Base-by-base conservation (phyloP, 2,888 invertebrate genomes). In the Chymomyza procnemis region DNA sequence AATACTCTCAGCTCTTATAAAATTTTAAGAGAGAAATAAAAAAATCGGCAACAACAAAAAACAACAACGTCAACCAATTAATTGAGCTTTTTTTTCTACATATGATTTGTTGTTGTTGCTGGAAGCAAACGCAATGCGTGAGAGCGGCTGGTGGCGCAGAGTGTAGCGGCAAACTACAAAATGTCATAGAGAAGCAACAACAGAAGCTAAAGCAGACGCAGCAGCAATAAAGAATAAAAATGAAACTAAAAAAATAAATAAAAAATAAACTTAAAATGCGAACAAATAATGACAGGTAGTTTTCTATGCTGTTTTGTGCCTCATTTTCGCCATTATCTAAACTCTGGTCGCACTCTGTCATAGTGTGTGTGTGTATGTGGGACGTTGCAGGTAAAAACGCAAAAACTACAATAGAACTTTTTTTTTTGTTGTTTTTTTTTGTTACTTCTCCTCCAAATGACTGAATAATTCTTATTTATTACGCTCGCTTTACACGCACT, bases 281-380 rank as follows among this genome's bases (percentile, higher is more conserved):
- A 50, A 75, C 80, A 73, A 79, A 76, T 76, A 83, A 87, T 83
- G 83, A 80, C 87, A 87, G 83, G 85, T 82, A 87, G 87, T 87
- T 85, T 78, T 76, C 79, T 79, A 75, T 75, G 75, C 50, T n/a
- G 50, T 19, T 50, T 19, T 50, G 16, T 19, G 19, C 50, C 50
- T 50, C 50, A 18, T 19, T 50, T 50, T 19, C 19, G 50, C 50
- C 34, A 41, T 41, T 41, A 41, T 41, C 22, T 57, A 16, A 57
- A 26, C 74, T 74, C 63, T 21, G 61, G 65, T 66, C 26, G 8
- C 26, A 26, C 26, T n/a, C n/a, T 26, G 26, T 26, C 68, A 34
- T 3, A 75, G 69, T 78, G 69, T 46, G 55, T 62, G 57, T 62
- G 59, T 60, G 56, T 67, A 73, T 78, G 80, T 73, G 82, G 75